Conservation (phyloP, 92 coral and sea anemone species). For the Micromussa lordhowensis region DNA sequence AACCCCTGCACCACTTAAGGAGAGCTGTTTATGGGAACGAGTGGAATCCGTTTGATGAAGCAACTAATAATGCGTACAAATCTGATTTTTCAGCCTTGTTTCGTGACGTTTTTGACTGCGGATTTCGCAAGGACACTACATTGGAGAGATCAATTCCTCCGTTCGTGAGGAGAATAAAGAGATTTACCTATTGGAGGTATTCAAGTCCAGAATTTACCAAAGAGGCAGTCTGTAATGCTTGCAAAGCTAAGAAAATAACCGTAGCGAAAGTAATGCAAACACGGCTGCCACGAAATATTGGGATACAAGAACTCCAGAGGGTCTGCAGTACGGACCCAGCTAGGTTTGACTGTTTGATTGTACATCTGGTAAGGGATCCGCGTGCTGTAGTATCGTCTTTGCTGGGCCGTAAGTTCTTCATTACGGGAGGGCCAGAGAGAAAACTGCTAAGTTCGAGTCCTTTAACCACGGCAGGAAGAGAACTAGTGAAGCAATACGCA, state of each 20-base stretch:
- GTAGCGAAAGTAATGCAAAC: constrained; percentile 38
- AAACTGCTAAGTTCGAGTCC: neutral
- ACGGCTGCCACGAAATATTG: constrained; percentile 18
- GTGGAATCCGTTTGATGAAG: neutral
- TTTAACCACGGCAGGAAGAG: constrained; percentile 24
- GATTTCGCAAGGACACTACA: neutral
- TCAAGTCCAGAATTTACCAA: neutral
- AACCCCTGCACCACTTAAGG: constrained; percentile 30
- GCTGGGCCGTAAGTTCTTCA: neutral
- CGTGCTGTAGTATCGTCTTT: constrained; percentile 54
- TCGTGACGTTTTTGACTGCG: neutral
- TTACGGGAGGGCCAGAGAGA: neutral
- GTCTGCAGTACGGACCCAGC: constrained; percentile 13
- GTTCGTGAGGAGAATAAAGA: neutral
- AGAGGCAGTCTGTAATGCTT: constrained; percentile 5
- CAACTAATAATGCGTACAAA: neutral
- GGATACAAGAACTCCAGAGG: constrained; percentile 3
- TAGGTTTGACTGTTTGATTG: constrained; percentile 19
- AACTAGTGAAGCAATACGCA: neutral
- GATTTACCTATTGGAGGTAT: neutral
- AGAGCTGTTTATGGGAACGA: neutral
- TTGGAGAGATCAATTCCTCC: neutral
- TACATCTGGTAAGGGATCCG: constrained; percentile 46
- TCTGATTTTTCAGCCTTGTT: neutral
- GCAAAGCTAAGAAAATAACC: constrained; percentile 3